A percentile compares a stretch with the other conserved stretches of the same genome.
These are phyloP conservation scores for Heteractis magnifica DNA, from an alignment of 92 coral and sea anemone genomes.

Conservation along the genomic window DNA sequence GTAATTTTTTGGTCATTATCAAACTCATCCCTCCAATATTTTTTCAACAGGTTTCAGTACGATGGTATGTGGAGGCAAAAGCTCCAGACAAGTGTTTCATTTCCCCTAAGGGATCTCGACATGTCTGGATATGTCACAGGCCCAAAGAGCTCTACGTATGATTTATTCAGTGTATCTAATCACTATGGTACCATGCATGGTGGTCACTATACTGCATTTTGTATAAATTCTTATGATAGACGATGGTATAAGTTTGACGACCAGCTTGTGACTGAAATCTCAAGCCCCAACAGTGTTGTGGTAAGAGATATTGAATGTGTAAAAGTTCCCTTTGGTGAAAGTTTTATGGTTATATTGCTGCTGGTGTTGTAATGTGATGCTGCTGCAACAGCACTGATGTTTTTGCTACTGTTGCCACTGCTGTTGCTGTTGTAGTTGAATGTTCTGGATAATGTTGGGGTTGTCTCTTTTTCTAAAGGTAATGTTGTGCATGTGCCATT, in stretches of 20 bases:
- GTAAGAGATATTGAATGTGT: constrained; percentile 32
- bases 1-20: too few species aligned
- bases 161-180: constrained; percentile 82
- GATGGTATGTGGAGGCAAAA: constrained; percentile 99
- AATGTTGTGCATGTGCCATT: neutral
- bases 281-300: constrained; percentile 63
- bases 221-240: constrained; percentile 65
- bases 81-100: constrained; percentile 79
- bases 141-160: constrained; percentile 54
- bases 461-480: neutral
- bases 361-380: neutral
- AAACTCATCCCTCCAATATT: too few species aligned
- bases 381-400: neutral
- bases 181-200: constrained; percentile 99
- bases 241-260: constrained; percentile 97
- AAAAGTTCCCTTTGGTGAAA: too few species aligned
- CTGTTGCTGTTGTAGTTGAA: neutral
- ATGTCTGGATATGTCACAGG: constrained; percentile 72
- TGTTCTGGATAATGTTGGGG: too few species aligned
- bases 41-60: constrained; percentile 66
- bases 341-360: neutral
- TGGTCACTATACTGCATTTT: constrained; percentile 98
- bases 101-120: constrained; percentile 68
- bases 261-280: constrained; percentile 75
- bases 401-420: neutral